Percentiles rank a stretch among this genome's conserved stretches.
phyloP scores from a whole-genome alignment of 2,888 invertebrate species.

The Drosophila yooni region DNA sequence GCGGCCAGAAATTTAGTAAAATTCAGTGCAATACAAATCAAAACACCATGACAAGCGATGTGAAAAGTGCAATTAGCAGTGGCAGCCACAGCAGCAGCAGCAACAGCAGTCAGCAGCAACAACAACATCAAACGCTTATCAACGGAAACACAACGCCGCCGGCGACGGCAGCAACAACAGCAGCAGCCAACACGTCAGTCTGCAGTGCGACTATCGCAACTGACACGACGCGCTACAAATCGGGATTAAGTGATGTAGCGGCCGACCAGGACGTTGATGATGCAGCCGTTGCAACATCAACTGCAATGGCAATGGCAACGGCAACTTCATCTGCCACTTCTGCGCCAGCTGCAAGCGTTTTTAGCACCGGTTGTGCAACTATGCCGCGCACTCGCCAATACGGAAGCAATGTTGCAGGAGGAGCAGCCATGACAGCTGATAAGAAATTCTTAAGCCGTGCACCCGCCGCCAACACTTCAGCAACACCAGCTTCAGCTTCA shows the following conservation, averaged over 20 bases:
- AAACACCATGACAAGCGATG: constrained; percentile 81
- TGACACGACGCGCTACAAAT: constrained; percentile 80
- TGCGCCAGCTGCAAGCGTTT: constrained; percentile 65
- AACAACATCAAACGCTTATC: constrained; percentile 73
- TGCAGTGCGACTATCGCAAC: constrained; percentile 63
- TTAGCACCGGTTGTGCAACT: constrained; percentile 81
- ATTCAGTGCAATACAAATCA: constrained; percentile 81
- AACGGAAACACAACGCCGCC: constrained; percentile 65
- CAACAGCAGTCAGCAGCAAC: constrained; percentile 38
- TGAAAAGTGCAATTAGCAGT: constrained; percentile 80
- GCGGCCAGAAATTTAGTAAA: constrained; percentile 74
- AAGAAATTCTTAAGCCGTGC: constrained; percentile 75
- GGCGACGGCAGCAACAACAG: constrained; percentile 43
- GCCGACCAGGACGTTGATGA: constrained; percentile 67
- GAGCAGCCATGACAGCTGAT: constrained; percentile 77
- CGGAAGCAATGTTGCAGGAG: constrained; percentile 62
- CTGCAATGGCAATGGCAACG: constrained; percentile 22
- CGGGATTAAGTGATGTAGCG: constrained; percentile 75
- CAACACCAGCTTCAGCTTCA: constrained; percentile 45
- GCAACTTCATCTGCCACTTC: constrained; percentile 59
- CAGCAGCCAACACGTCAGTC: constrained; percentile 63
- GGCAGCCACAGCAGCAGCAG: constrained; percentile 53
- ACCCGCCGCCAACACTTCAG: constrained; percentile 49
- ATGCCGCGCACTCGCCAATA: constrained; percentile 81
- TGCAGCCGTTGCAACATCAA: constrained; percentile 38